Percentiles rank a stretch among this genome's conserved stretches.
These are phyloP conservation scores for Andrena camellia DNA, from an alignment of 2,888 invertebrate genomes.

Conservation along the genomic window DNA sequence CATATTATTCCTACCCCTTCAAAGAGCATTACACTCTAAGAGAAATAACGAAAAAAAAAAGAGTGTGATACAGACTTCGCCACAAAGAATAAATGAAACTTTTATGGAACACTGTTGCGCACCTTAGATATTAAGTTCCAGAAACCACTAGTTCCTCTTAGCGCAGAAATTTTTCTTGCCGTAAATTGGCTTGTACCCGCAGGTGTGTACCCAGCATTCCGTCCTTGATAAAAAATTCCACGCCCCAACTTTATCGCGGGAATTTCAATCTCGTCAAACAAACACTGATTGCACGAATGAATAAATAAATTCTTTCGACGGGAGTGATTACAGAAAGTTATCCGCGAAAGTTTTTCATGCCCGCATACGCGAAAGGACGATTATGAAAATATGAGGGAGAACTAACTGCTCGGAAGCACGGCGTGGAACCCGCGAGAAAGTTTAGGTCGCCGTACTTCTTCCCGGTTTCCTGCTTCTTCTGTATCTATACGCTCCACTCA, in stretches of 20 bases:
- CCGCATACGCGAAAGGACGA: constrained; percentile 42
- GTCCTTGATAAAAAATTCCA: constrained; percentile 13
- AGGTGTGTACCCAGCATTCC: constrained; percentile 8
- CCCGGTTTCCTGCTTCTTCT: constrained; percentile 61
- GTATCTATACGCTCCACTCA: constrained; percentile 69
- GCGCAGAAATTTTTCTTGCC: not conserved
- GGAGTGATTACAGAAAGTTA: constrained; percentile 35
- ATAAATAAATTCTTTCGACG: constrained; percentile 33
- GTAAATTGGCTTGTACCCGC: constrained; percentile 1
- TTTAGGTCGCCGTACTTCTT: constrained; percentile 61
- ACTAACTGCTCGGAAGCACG: constrained; percentile 42
- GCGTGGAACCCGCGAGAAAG: constrained; percentile 56
- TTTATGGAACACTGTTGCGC: constrained; percentile 11
- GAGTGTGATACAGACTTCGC: not conserved
- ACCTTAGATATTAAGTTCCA: constrained; percentile 16
- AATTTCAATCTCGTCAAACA: constrained; percentile 26
- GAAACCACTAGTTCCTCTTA: not conserved
- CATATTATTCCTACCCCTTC: too few species aligned
- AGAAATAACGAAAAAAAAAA: too few species aligned
- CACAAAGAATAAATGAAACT: not conserved
- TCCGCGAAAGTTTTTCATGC: constrained; percentile 55
- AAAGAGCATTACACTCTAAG: too few species aligned
- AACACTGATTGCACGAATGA: constrained; percentile 30
- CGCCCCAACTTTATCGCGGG: not conserved
- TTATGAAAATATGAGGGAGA: constrained; percentile 59